Base-by-base conservation (phyloP, 2,888 invertebrate genomes). In the Anthophora plumipes region DNA sequence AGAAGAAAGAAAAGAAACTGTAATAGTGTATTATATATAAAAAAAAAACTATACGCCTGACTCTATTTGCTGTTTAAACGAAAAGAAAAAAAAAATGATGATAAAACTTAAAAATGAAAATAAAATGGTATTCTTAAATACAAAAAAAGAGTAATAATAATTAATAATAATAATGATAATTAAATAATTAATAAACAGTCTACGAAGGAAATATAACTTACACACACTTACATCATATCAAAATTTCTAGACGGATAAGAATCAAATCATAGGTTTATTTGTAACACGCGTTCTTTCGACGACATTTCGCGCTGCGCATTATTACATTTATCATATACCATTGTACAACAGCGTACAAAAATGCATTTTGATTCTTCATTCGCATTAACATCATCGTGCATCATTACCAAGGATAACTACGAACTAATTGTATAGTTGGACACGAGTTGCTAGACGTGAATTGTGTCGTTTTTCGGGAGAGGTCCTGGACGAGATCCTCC, bases 191-290 rank as follows among this genome's bases (percentile, higher is more conserved):
- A 52, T 71, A 63, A 67, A 66, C 75, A 79, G 64, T 69, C 76
- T 77, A 80, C 54, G 66, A 80, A 72, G 63, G n/a, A n/a, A 77
- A 82, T 82, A 86, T 77, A 77, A 66, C 77, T 76, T 67, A 66
- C 69, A 82, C 81, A 61, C 64, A 63, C 71, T 71, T 79, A 77
- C 70, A 76, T 82, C 86, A 87, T 86, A 86, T 86, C 87, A 86
- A 86, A 87, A 82, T 86, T 81, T 46, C 68, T 85, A 85, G 73
- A n/a, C 57, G 43, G 55, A 67, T 87, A 85, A 85, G 84, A 73
- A 82, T 77, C 64, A 71, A 79, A 72, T 75, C 64, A 61, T 78
- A 70, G 54, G 73, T 68, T 72, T 71, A 82, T 82, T 82, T 78
- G 68, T 67, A n/a, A 71, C 64, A 69, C 54, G 68, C 74, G 76